phyloP scores from a whole-genome alignment of 2,888 invertebrate species.

The Brachypalpus laphriformis region DNA sequence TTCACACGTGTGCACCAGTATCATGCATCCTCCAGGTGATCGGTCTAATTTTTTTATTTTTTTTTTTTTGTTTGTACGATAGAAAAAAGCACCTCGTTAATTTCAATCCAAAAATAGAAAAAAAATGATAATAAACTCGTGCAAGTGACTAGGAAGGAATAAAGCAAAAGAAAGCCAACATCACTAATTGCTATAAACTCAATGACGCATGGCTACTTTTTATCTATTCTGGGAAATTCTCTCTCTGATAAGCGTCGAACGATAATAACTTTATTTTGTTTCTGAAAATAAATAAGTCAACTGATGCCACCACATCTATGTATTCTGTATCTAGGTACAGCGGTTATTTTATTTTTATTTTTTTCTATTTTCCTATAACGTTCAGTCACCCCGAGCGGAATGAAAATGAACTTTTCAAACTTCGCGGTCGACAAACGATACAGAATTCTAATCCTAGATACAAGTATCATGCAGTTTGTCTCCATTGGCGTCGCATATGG shows the following conservation, averaged over 20 bases:
- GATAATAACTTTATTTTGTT: neutral
- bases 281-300: neutral
- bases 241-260: slow-evolving; percentile 2
- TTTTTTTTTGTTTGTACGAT: neutral
- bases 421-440: neutral
- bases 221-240: slow-evolving; percentile 37
- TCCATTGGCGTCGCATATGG: neutral
- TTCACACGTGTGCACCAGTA: slow-evolving; percentile 27
- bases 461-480: neutral
- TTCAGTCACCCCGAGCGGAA: slow-evolving; percentile 44
- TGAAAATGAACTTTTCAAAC: slow-evolving; percentile 19
- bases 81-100: slow-evolving; percentile 16
- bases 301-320: neutral
- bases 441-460: slow-evolving; percentile 6
- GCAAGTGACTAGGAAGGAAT: neutral
- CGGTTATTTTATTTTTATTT: too few species aligned
- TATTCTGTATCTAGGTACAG: neutral
- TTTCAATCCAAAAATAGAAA: slow-evolving; percentile 34
- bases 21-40: slow-evolving; percentile 50
- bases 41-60: neutral
- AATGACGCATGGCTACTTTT: slow-evolving; percentile 28
- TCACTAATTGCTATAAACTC: slow-evolving; percentile 28
- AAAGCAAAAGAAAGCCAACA: neutral
- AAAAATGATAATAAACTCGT: slow-evolving; percentile 29
- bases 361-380: neutral